A percentile compares a stretch with the other conserved stretches of the same genome.
phyloP scores from a whole-genome alignment of 2,797 vertebrate genomes.

The Eidolon dupreanum region DNA sequence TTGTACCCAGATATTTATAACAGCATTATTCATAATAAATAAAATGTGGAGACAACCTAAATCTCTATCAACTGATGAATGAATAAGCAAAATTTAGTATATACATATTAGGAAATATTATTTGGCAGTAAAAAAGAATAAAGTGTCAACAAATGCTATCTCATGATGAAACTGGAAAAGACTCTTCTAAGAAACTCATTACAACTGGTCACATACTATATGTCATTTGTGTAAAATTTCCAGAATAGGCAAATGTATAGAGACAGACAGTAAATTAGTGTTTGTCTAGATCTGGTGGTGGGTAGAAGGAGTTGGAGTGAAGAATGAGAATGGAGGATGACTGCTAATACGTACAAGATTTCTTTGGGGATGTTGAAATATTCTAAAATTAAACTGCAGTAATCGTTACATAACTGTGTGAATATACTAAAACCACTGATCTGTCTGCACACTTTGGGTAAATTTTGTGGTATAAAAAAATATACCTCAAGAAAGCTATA shows the following conservation, averaged over 20 bases:
- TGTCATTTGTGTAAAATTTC: not conserved
- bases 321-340: not conserved
- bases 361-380: not conserved
- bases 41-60: not conserved
- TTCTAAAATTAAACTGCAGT: not conserved
- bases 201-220: not conserved
- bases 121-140: not conserved
- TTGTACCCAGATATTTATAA: not conserved
- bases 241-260: not conserved
- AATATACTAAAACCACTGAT: not conserved
- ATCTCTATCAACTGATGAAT: not conserved
- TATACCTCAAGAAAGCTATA: not conserved
- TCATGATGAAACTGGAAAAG: not conserved
- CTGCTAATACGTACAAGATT: not conserved
- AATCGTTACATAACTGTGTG: not conserved
- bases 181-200: not conserved
- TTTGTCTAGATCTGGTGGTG: not conserved
- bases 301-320: too few species aligned
- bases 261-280: not conserved
- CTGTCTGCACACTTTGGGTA: not conserved
- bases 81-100: not conserved
- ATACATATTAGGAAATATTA: not conserved
- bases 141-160: not conserved
- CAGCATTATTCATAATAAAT: not conserved
- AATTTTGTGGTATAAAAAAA: not conserved